These are phyloP conservation scores for Origma solitaria DNA, from an alignment of 2,113 vertebrate species.

Conservation along the genomic window DNA sequence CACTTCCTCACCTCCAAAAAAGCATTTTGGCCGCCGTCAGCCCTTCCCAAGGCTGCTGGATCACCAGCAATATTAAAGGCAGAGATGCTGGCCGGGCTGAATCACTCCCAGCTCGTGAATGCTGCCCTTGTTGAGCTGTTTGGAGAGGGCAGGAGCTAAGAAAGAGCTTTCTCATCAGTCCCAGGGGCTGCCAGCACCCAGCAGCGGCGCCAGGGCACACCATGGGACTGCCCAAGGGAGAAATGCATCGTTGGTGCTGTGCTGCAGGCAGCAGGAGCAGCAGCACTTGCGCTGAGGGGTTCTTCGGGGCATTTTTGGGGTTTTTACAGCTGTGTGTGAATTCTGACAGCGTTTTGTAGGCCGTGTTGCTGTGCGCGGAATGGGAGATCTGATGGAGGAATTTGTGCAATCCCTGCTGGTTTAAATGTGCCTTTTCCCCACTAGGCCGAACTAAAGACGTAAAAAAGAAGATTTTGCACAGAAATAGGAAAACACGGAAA, in stretches of 20 bases:
- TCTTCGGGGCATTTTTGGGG: not conserved
- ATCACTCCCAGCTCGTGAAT: not conserved
- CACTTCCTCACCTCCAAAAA: not conserved
- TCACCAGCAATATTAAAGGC: not conserved
- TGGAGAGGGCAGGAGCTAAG: not conserved
- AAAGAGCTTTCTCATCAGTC: not conserved
- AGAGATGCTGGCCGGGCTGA: constrained; percentile 6
- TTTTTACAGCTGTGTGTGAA: not conserved
- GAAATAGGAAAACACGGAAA: not conserved
- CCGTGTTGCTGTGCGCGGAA: rapidly evolving
- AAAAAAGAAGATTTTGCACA: not conserved
- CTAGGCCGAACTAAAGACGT: rapidly evolving
- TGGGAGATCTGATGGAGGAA: not conserved
- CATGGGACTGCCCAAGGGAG: not conserved
- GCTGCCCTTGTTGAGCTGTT: not conserved
- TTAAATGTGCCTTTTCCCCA: rapidly evolving
- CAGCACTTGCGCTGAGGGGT: not conserved
- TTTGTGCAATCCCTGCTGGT: not conserved
- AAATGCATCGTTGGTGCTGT: not conserved
- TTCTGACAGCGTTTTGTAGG: rapidly evolving
- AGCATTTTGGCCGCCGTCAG: not conserved
- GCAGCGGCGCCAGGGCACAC: not conserved
- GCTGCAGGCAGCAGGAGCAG: not conserved
- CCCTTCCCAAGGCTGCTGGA: not conserved
- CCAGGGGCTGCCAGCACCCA: not conserved